phyloP scores from a whole-genome alignment of 2,888 invertebrate species.

The Scaptomyza reducta region DNA sequence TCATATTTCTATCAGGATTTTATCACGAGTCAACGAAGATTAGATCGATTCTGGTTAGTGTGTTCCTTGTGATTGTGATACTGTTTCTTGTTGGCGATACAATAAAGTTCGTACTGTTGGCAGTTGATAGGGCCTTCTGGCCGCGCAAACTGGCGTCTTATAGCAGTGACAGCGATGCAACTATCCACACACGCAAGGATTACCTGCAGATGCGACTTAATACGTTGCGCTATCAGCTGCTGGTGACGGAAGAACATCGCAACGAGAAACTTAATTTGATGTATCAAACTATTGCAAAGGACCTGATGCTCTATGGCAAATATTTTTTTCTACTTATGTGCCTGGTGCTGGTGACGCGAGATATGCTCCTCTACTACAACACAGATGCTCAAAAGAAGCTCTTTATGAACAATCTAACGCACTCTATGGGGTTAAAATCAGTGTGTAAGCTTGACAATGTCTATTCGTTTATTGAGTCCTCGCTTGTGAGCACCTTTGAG shows the following conservation, averaged over 20 bases:
- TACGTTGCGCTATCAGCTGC: conserved; percentile 59
- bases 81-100: conserved; percentile 61
- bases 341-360: conserved; percentile 59
- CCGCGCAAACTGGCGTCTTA: conserved; percentile 16
- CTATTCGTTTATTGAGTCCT: conserved; percentile 62
- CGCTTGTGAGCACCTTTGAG: conserved; percentile 61
- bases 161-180: conserved; percentile 12
- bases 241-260: conserved; percentile 59
- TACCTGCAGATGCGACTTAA: conserved; percentile 59
- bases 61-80: conserved; percentile 38
- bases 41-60: conserved; percentile 47
- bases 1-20: conserved; percentile 48
- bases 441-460: conserved; percentile 53
- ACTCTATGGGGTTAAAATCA: conserved; percentile 17
- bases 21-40: conserved; percentile 56
- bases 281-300: conserved; percentile 68
- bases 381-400: conserved; percentile 50
- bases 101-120: conserved; percentile 47
- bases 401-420: conserved; percentile 48
- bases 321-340: conserved; percentile 68
- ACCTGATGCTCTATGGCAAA: conserved; percentile 71
- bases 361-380: conserved; percentile 67
- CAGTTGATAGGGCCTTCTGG: conserved; percentile 50
- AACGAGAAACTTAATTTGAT: conserved; percentile 70
- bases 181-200: conserved; percentile 34